A percentile compares a stretch with the other conserved stretches of the same genome.
These are phyloP conservation scores for Apodemia hepburni DNA, from an alignment of 2,888 invertebrate species.

Conservation along the genomic window DNA sequence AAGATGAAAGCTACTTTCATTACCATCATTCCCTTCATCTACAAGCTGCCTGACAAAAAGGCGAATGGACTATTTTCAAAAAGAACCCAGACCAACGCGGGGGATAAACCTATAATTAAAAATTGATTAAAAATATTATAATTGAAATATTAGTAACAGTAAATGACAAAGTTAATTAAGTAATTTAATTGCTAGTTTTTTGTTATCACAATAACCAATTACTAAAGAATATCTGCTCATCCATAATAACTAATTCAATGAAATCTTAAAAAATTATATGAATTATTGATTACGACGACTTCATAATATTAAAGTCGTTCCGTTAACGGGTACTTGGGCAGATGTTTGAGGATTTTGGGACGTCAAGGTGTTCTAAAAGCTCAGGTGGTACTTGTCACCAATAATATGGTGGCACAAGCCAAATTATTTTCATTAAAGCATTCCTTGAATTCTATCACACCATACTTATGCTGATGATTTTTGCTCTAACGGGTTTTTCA, in stretches of 20 bases:
- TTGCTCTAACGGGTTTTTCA: background rate
- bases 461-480: background rate
- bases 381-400: slow-evolving; percentile 50
- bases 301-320: slow-evolving; percentile 12
- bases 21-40: too few relatives aligned
- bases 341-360: slow-evolving; percentile 64
- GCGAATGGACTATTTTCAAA: too few relatives aligned
- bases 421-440: slow-evolving; percentile 26
- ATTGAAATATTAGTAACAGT: background rate
- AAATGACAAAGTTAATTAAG: background rate
- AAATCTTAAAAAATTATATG: slow-evolving; percentile 11
- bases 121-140: too few relatives aligned
- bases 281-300: slow-evolving; percentile 12
- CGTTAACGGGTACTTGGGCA: slow-evolving; percentile 39
- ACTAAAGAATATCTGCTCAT: background rate
- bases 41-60: too few relatives aligned
- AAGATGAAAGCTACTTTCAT: too few relatives aligned
- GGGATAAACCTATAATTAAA: too few relatives aligned
- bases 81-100: too few relatives aligned
- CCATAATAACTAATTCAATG: slow-evolving; percentile 1
- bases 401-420: slow-evolving; percentile 58
- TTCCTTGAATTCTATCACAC: background rate
- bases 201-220: background rate
- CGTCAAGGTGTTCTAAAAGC: slow-evolving; percentile 61
- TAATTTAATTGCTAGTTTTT: background rate